phyloP scores from a whole-genome alignment of 1,140 invertebrate genomes.

The Tenebrio molitor region DNA sequence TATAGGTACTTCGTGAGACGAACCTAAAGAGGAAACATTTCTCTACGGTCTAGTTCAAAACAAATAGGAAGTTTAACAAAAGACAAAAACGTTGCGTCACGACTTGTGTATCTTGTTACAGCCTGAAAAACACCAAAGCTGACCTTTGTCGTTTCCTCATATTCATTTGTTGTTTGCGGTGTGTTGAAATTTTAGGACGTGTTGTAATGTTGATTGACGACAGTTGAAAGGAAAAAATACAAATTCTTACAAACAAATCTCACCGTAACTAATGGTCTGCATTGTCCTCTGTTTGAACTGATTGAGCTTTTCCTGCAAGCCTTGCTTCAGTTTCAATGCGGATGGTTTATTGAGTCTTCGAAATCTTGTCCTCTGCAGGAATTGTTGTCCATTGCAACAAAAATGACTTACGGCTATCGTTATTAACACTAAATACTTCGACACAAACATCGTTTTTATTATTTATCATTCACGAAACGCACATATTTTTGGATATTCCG shows the following conservation, averaged over 20 bases:
- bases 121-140: no score
- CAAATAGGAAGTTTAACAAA: slow-evolving; percentile 2
- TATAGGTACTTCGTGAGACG: no score
- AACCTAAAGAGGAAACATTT: background rate
- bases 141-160: no score
- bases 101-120: no score
- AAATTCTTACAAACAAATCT: slow-evolving; percentile 24
- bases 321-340: slow-evolving; percentile 50
- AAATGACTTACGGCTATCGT: slow-evolving; percentile 8
- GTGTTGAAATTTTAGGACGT: no score
- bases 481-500: no score
- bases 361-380: slow-evolving; percentile 41
- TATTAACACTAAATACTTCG: slow-evolving; percentile 39
- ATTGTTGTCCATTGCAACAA: slow-evolving; percentile 45
- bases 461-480: background rate
- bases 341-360: slow-evolving; percentile 42
- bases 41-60: background rate
- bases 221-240: background rate
- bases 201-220: background rate
- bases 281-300: slow-evolving; percentile 55
- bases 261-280: slow-evolving; percentile 59
- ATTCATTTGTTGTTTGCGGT: no score
- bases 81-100: no score
- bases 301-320: slow-evolving; percentile 54
- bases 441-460: slow-evolving; percentile 5